Evolutionary conservation across 2,797 vertebrate species (phyloP).

Genomic region (Eospalax fontanierii): DNA sequence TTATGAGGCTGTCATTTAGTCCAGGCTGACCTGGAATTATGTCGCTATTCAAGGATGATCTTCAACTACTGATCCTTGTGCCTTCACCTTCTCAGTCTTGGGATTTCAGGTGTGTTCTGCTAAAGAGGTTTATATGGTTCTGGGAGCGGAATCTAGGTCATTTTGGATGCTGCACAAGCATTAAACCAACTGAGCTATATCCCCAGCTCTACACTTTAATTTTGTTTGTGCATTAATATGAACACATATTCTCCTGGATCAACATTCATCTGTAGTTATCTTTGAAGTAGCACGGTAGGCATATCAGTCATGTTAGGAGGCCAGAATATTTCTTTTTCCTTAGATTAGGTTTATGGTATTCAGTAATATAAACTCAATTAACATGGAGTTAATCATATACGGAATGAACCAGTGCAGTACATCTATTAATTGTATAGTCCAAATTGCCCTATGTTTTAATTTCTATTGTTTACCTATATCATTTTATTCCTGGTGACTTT

Average conservation of each 20-base stretch:
- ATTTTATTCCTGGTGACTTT: slow-evolving; percentile 50
- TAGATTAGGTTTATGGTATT: slow-evolving; percentile 3
- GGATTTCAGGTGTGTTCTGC: not conserved
- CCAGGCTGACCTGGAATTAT: not conserved
- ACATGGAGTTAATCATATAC: not conserved
- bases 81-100: too few relatives aligned
- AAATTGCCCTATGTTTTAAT: slow-evolving; percentile 38
- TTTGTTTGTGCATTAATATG: slow-evolving; percentile 39
- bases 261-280: slow-evolving; percentile 28
- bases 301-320: not conserved
- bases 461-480: not conserved
- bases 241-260: not conserved
- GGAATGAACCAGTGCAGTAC: not conserved
- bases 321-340: slow-evolving; percentile 55
- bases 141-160: not conserved
- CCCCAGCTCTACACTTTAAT: slow-evolving; percentile 1
- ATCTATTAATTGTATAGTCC: slow-evolving; percentile 11
- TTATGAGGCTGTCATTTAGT: not conserved
- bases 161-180: not conserved
- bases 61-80: not conserved
- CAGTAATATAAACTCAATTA: slow-evolving; percentile 53
- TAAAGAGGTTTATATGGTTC: not conserved
- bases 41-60: too few relatives aligned
- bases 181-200: too few relatives aligned
- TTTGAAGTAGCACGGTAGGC: slow-evolving; percentile 40